Conservation (phyloP, 2,113 vertebrate species). For the Papio anubis region DNA sequence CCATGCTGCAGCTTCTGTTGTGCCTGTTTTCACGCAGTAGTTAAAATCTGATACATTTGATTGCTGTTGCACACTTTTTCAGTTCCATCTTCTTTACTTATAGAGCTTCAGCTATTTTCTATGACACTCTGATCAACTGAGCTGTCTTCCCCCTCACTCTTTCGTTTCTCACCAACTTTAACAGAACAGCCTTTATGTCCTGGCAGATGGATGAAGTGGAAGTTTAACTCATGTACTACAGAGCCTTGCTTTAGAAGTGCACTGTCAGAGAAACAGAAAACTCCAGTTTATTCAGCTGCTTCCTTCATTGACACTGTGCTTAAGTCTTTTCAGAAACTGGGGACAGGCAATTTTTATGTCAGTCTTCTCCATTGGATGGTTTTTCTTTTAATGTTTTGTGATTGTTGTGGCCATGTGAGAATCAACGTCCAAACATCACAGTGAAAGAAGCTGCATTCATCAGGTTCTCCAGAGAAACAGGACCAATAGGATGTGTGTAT, state of each 20-base stretch:
- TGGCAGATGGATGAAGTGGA: neutral
- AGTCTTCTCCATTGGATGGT: neutral
- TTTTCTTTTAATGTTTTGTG: neutral
- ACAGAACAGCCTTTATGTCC: neutral
- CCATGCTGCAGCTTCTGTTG: neutral
- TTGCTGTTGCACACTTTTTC: neutral
- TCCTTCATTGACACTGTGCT: neutral
- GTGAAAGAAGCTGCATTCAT: neutral
- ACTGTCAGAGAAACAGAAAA: neutral
- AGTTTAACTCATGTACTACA: neutral
- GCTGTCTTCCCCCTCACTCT: neutral
- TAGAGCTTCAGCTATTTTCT: neutral
- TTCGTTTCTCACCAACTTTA: neutral
- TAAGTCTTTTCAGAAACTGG: neutral
- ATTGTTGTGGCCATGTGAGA: neutral
- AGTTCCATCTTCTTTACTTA: neutral
- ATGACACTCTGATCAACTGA: neutral
- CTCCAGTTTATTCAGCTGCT: neutral
- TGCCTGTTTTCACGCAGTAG: neutral
- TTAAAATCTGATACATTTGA: neutral
- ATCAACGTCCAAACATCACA: neutral
- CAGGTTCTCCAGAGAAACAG: neutral
- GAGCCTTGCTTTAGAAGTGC: neutral
- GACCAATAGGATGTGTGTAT: neutral
- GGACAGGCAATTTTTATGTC: neutral